Evolutionary conservation across 2,797 vertebrate genomes (phyloP).

Genomic region (Rhinoraja longicauda): DNA sequence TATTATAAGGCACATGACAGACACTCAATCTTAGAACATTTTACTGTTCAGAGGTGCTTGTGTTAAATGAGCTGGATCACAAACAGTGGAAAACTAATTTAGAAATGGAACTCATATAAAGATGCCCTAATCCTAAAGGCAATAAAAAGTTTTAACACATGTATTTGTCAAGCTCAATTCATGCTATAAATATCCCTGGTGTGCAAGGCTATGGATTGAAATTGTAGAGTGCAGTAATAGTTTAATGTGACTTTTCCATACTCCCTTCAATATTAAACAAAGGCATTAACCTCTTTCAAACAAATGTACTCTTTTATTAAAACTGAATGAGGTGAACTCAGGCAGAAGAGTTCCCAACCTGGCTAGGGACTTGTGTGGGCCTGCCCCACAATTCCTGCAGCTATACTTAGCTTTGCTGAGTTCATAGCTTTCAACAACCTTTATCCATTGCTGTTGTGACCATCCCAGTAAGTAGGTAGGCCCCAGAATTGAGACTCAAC

Average conservation of each 20-base stretch:
- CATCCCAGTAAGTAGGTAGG: too few relatives aligned
- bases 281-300: neutral
- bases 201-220: neutral
- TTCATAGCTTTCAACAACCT: too few relatives aligned
- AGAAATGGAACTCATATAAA: slow-evolving; percentile 8
- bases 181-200: neutral
- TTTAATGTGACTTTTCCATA: slow-evolving; percentile 7
- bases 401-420: too few relatives aligned
- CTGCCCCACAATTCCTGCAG: too few relatives aligned
- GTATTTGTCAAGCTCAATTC: neutral
- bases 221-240: neutral
- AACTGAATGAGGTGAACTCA: neutral
- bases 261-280: neutral
- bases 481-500: too few relatives aligned
- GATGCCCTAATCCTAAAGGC: neutral
- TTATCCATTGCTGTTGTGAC: too few relatives aligned
- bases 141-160: neutral
- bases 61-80: neutral
- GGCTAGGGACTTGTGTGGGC: too few relatives aligned
- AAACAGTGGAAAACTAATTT: slow-evolving; percentile 4
- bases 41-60: slow-evolving; percentile 23
- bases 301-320: neutral
- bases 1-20: neutral
- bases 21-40: slow-evolving; percentile 2
- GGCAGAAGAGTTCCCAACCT: too few relatives aligned